These are phyloP conservation scores for Etia nguti DNA, from an alignment of 2,113 vertebrate genomes.

Conservation along the genomic window DNA sequence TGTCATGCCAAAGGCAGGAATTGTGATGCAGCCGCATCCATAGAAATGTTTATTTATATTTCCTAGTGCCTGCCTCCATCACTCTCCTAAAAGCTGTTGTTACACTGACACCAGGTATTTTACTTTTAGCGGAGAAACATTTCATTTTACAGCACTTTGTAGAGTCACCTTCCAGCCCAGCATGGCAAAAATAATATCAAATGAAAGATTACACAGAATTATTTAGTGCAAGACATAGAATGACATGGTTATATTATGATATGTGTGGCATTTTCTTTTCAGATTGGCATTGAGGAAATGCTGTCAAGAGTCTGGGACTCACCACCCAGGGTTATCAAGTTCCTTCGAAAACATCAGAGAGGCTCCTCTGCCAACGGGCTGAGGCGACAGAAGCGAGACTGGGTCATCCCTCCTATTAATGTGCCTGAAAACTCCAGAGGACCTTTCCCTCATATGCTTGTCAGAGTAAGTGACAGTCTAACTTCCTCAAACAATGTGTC, in stretches of 20 bases:
- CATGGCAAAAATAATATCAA: background rate
- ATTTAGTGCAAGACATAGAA: background rate
- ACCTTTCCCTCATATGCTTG: conserved; percentile 95
- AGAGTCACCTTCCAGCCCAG: conserved; percentile 13
- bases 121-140: background rate
- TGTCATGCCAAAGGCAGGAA: conserved; percentile 17
- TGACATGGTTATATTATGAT: conserved; percentile 2
- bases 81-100: conserved; percentile 16
- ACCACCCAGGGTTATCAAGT: conserved; percentile 75
- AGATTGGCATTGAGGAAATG: conserved; percentile 71
- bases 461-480: conserved; percentile 81
- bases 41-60: background rate
- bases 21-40: background rate
- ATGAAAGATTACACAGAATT: background rate
- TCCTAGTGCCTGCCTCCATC: background rate
- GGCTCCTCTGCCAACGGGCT: conserved; percentile 74
- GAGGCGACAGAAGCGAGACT: conserved; percentile 93
- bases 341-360: conserved; percentile 74
- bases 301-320: conserved; percentile 69
- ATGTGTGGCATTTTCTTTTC: conserved; percentile 13
- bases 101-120: conserved; percentile 9
- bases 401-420: conserved; percentile 98
- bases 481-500: background rate
- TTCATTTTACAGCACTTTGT: conserved; percentile 23
- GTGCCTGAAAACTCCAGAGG: conserved; percentile 95